Evolutionary conservation across 2,113 vertebrate species (phyloP), one percentile per base, ranked within the genome.

Genomic region (Accipiter cooperii): DNA sequence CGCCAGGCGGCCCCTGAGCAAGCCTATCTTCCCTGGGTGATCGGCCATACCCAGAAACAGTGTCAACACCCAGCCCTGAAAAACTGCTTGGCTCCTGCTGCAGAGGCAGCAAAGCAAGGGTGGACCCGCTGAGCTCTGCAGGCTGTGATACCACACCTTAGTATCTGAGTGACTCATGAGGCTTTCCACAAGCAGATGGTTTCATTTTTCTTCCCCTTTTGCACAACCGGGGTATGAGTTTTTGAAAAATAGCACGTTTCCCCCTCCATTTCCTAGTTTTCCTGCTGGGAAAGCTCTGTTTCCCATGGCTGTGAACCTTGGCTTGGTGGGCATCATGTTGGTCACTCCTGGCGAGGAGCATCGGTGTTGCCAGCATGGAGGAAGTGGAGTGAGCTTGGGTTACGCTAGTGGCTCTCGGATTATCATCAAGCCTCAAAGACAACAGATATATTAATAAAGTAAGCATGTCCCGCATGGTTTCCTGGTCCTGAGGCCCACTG

Each of bases 311-410:
- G 33, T 60, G 47, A 79, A 24, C 24, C 8, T 68, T 34, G 54
- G 25, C 33, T 87, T 38, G 12, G 21, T 63, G 60, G 33, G 2
- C 51, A 42, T 65, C 47, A 4, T 0, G 0, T 4, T 51, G 52
- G 13, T 60, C 15, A 7, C 36, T 82, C 31, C 14, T 1, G 1
- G 4, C 0, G 0, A 86, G 87, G 15, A 66, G 18, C 31, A 36
- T 3, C 4, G 2, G 13, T 19, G 18, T 16, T 47, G 26, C 18
- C 0, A 0, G n/a, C 20, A 5, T 1, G 0, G 54, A 78, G 65
- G 64, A 58, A 70, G 55, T 4, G 1, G 20, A 4, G 11, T 44
- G 65, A 69, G n/a, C 58, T 44, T 69, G 61, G 33, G 24, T 73
- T 74, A n/a, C 0, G 0, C n/a, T 54, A 42, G 22, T 40, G 66